Base-by-base conservation (phyloP, 2,888 invertebrate genomes). In the Hartigia nigra region DNA sequence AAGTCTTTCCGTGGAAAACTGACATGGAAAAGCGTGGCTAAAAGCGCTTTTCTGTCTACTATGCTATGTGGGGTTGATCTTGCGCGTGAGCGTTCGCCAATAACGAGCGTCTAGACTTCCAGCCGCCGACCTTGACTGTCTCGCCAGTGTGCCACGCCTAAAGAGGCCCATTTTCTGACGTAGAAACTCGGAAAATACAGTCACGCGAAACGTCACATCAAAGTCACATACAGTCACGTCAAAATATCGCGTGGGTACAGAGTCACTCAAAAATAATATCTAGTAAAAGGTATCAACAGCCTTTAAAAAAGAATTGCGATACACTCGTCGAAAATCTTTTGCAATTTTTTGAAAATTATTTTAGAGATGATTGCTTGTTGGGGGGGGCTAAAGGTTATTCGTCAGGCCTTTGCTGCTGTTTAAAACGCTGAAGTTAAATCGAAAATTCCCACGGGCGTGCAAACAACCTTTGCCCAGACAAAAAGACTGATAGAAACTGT, bases 91-190 rank as follows among this genome's bases (percentile, higher is more conserved):
- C 76, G 74, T 72, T 75, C 78, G 78, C 78, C 78, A 79, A 79
- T 79, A 79, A 31, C 78, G 69, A 69, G 69, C 69, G 78, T 79
- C 78, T 79, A 79, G 78, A 79, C 78, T 76, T 70, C n/a, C 32
- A 72, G 78, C 70, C 78, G 78, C 76, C 78, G 78, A 76, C 78
- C 78, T 79, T 74, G 70, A 74, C 31, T 74, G 76, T 74, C 74
- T 72, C 72, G 72, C 72, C 72, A 31, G 72, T 34, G 72, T 34
- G 72, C 72, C 72, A 72, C 72, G 72, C 72, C 72, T 72, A 72
- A 32, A 72, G 31, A 31, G 72, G 72, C 55, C 55, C 55, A 23
- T 55, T 55, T 23, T 55, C 23, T 23, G 55, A 23, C 55, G 55
- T 55, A 55, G 55, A 23, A 55, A 5, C 5, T 4, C 14, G 14